Percentiles rank a stretch among this genome's conserved stretches.
Conservation (phyloP, 2,888 invertebrate species). For the Anaspis maculata region DNA sequence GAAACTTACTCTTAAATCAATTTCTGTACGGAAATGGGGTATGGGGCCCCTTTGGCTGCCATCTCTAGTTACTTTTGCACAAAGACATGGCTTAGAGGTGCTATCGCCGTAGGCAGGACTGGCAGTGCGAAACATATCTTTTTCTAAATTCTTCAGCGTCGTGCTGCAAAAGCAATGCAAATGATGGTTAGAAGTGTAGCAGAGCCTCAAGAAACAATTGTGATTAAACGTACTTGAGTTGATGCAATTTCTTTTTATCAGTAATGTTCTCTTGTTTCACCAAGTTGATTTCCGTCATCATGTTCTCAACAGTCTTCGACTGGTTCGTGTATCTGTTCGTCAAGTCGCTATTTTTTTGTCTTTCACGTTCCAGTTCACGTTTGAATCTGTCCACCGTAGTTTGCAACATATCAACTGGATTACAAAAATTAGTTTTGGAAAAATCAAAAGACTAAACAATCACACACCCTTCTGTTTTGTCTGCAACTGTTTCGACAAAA, state of each 20-base stretch:
- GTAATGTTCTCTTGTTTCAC: slow-evolving; percentile 6
- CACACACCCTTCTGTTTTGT: slow-evolving; percentile 10
- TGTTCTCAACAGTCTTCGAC: slow-evolving; percentile 10
- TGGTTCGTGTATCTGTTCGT: slow-evolving; percentile 8
- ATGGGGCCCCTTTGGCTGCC: too few relatives aligned
- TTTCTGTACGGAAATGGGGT: too few relatives aligned
- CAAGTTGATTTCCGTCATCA: slow-evolving; percentile 8
- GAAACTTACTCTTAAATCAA: too few relatives aligned
- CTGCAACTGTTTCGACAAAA: slow-evolving; percentile 7
- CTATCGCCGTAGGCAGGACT: too few relatives aligned
- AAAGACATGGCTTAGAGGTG: too few relatives aligned
- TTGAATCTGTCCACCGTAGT: slow-evolving; percentile 4
- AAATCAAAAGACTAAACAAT: too few relatives aligned
- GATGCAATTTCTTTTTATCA: slow-evolving; percentile 8
- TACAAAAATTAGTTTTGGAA: background rate
- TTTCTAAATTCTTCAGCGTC: background rate
- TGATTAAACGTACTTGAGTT: slow-evolving; percentile 12
- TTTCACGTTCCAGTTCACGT: slow-evolving; percentile 8
- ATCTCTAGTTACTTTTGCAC: too few relatives aligned
- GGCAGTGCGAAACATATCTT: too few relatives aligned
- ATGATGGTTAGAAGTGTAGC: background rate
- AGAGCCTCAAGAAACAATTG: background rate
- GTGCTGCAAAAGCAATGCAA: background rate
- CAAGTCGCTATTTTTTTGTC: slow-evolving; percentile 7
- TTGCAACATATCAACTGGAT: slow-evolving; percentile 9